A percentile compares a stretch with the other conserved stretches of the same genome.
phyloP scores from a whole-genome alignment of 2,888 invertebrate species.

The Patella depressa region DNA sequence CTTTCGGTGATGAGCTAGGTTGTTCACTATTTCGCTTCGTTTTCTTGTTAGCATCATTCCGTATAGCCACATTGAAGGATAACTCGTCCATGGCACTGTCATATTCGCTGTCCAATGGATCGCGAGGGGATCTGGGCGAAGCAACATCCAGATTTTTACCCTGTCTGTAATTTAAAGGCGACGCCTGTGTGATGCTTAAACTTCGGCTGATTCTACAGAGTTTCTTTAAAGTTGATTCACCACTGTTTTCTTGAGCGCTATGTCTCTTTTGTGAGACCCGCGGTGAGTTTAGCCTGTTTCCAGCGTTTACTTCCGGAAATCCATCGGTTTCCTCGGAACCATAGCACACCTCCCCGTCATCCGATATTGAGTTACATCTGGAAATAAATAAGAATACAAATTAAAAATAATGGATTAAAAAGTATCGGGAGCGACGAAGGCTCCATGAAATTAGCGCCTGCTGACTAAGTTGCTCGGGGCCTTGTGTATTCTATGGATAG shows the following conservation, averaged over 20 bases:
- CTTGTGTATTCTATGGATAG: too few species aligned
- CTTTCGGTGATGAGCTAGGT: not conserved
- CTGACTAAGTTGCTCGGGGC: too few species aligned
- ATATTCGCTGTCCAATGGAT: not conserved
- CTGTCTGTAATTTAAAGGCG: not conserved
- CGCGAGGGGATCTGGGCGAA: not conserved
- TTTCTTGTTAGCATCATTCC: not conserved
- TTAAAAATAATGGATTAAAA: not conserved
- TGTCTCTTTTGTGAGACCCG: slow-evolving; percentile 23
- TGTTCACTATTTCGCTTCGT: not conserved
- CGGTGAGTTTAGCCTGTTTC: not conserved
- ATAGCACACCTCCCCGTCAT: slow-evolving; percentile 48
- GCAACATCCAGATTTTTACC: not conserved
- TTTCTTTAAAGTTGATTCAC: slow-evolving; percentile 34
- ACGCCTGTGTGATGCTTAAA: slow-evolving; percentile 21
- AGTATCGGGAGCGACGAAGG: too few species aligned
- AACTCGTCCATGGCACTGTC: not conserved
- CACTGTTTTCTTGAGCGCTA: slow-evolving; percentile 30
- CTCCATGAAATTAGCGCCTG: too few species aligned
- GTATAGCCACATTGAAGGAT: not conserved
- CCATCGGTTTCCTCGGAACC: slow-evolving; percentile 43
- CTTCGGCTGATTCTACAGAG: slow-evolving; percentile 31
- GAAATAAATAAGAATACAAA: slow-evolving; percentile 15
- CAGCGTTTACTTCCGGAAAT: slow-evolving; percentile 19
- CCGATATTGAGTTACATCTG: slow-evolving; percentile 53